Evolutionary conservation across 2,113 vertebrate species (phyloP).

Genomic region (Candoia aspera): DNA sequence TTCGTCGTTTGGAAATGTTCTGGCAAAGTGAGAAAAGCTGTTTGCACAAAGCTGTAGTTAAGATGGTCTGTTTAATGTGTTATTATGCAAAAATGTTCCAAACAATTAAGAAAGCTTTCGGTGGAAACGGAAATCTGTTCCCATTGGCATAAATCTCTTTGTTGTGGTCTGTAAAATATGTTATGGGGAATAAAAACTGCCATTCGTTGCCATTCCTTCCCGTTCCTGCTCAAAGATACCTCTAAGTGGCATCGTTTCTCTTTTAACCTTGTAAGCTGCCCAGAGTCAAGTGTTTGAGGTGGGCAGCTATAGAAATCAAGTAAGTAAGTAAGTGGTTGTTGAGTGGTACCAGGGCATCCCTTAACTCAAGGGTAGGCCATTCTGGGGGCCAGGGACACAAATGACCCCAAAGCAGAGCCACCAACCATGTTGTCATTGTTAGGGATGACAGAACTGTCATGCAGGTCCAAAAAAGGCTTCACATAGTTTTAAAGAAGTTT

Average conservation of each 20-base stretch:
- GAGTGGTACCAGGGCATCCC: no score
- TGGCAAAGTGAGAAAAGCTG: background rate
- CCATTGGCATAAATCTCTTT: background rate
- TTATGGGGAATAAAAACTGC: background rate
- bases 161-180: background rate
- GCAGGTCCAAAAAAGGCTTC: no score
- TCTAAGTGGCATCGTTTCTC: background rate
- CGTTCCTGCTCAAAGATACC: background rate
- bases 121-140: background rate
- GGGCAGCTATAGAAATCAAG: background rate
- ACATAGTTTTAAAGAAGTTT: no score
- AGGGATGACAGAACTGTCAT: no score
- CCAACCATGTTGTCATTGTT: no score
- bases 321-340: no score
- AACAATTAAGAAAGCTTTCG: background rate
- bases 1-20: background rate
- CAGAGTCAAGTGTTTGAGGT: background rate
- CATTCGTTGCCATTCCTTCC: background rate
- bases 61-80: background rate
- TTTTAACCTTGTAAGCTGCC: background rate
- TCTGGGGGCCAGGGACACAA: no score
- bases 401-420: no score
- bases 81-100: background rate
- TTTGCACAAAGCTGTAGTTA: background rate
- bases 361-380: no score